A percentile compares a stretch with the other conserved stretches of the same genome.
phyloP scores from a whole-genome alignment of 1,140 invertebrate genomes.

The Atta colombica region DNA sequence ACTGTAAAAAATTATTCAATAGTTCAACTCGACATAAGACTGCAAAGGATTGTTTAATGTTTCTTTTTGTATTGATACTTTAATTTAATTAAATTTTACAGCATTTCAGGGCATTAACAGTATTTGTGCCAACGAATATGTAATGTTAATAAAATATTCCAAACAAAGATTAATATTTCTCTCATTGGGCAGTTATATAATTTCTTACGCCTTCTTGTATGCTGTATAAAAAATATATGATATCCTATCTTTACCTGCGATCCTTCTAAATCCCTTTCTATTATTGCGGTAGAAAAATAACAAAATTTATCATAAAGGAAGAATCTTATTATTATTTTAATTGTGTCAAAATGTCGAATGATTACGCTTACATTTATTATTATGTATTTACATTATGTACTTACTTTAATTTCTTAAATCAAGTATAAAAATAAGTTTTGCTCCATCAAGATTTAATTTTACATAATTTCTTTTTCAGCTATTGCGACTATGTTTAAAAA shows the following conservation, averaged over 20 bases:
- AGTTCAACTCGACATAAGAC: neutral
- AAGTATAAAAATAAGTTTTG: neutral
- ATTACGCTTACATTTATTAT: neutral
- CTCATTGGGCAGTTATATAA: slow-evolving; percentile 6
- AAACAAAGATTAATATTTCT: slow-evolving; percentile 56
- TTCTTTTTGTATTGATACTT: slow-evolving; percentile 1
- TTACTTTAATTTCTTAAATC: neutral
- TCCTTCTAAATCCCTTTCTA: neutral
- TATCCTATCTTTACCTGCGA: neutral
- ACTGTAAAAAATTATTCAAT: neutral
- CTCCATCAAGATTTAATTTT: neutral
- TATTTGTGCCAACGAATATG: slow-evolving; percentile 73
- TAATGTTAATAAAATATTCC: slow-evolving; percentile 78
- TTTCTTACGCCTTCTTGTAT: neutral
- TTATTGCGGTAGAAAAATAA: neutral
- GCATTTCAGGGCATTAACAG: slow-evolving; percentile 75
- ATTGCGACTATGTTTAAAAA: neutral
- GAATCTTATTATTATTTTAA: neutral
- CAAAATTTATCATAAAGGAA: neutral
- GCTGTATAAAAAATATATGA: slow-evolving; percentile 15
- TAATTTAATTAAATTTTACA: slow-evolving; percentile 38
- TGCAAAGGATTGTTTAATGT: neutral
- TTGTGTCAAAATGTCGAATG: neutral
- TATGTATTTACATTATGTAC: neutral
- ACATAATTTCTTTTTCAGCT: neutral